Base-by-base conservation (phyloP, 2,888 invertebrate species). In the Brenthis hecate region DNA sequence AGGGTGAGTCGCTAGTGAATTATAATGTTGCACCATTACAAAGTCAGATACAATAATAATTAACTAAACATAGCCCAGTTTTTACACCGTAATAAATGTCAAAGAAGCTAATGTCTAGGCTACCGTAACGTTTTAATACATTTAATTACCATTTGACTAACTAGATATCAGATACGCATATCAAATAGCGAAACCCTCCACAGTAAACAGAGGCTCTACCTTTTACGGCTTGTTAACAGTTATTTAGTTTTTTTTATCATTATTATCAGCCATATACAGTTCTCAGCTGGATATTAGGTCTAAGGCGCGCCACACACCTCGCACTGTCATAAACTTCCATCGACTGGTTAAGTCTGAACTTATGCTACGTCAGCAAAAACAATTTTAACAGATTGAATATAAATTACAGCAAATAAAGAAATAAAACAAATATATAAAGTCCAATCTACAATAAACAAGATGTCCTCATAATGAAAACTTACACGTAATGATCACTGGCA, bases 401-500 rank as follows among this genome's bases (percentile, higher is more conserved):
- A 71, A 65, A 71, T 65, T 68, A 65, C n/a, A 57, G 19, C 67
- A 69, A 72, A 67, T 56, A 19, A 48, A 48, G 19, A 58, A 23
- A 48, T 19, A 16, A 16, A 57, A 48, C 48, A 53, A 8, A 50
- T n/a, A 67, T 36, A 62, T 54, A 56, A 66, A 67, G n/a, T 57
- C 57, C 65, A 76, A 77, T 77, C 75, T 36, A 23, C 8, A 13
- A 70, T 78, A 80, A 82, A 78, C 80, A 80, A 83, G 83, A 81
- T 79, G 79, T 78, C 74, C 74, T 78, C 74, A 75, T 78, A 77
- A 81, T 82, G 77, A 78, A 77, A 68, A 76, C 74, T 73, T 74
- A 78, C 79, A 79, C 78, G 77, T 81, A 85, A 84, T 84, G 79
- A 84, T 83, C 78, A 79, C 73, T 81, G 79, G 32, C 61, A 66